Base-by-base conservation (phyloP, 1,140 invertebrate species). In the Euura saliciscinereae region DNA sequence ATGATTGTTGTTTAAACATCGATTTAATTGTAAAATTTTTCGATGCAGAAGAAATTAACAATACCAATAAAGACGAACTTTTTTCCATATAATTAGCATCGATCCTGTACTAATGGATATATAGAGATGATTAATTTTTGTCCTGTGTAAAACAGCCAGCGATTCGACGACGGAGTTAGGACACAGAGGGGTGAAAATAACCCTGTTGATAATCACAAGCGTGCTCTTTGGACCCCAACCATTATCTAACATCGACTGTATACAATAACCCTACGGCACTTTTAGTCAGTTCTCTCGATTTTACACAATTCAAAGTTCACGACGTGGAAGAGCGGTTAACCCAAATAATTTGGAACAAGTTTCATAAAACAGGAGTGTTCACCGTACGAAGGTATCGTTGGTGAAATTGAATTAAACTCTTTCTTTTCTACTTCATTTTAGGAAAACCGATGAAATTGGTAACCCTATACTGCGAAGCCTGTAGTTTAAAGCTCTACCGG, bases 401-500 rank as follows among this genome's bases (percentile, higher is more conserved):
- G 28, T 28, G 28, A 28, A 28, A 28, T 28, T 8, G 51, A 59
- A 59, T 59, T 59, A 28, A n/a, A 59, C 10, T n/a, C 6, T 59
- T 59, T 6, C 13, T 59, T 59, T 59, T 59, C 8, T 59, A 59
- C 51, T 28, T 28, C 28, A 28, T 28, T 28, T 28, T 28, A 28
- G 51, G 51, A 59, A n/a, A 59, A n/a, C 51, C 51, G 51, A n/a
- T 59, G 51, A 59, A 59, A 59, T 59, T 59, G 51, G 51, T 59
- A 59, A 59, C 51, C 13, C 8, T 59, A 11, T 6, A 51, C 46
- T 7, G 46, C 46, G 6, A 11, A 51, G 28, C 28, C 28, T 28
- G 28, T 28, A 51, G 51, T 59, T 59, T 8, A 59, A 59, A 59
- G 51, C 51, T 59, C 51, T n/a, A 8, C 51, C 8, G 51, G 13